Percentiles rank a stretch among this genome's conserved stretches.
Evolutionary conservation across 64 coral and sea anemone species (phyloP).

Genomic region (Actinia equina): DNA sequence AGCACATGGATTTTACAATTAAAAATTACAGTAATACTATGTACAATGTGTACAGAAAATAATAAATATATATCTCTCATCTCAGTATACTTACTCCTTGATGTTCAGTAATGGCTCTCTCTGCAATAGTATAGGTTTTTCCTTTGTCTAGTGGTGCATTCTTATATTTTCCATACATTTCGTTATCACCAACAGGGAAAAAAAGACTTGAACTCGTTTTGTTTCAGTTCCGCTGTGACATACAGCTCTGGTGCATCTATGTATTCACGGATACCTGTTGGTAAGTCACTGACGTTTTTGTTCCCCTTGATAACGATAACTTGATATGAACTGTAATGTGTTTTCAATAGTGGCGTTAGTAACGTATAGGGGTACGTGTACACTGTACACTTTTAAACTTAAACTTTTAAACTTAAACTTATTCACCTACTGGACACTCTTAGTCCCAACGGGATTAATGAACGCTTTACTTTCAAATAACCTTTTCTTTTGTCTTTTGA

Average conservation of each 20-base stretch:
- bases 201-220: not conserved
- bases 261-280: not conserved
- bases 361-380: no score
- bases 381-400: no score
- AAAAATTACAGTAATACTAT: no score
- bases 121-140: not conserved
- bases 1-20: no score
- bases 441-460: no score
- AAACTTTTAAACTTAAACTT: no score
- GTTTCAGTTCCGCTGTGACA: not conserved
- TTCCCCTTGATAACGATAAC: not conserved
- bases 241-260: not conserved
- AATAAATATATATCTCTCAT: no score
- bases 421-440: no score
- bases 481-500: no score
- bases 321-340: not conserved
- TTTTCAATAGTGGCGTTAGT: no score
- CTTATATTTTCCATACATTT: not conserved
- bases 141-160: conserved; percentile 9
- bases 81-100: not conserved
- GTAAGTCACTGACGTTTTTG: not conserved
- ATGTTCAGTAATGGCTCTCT: conserved; percentile 11
- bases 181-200: conserved; percentile 27
- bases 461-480: no score
- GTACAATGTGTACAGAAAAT: no score